Percentiles rank a stretch among this genome's conserved stretches.
These are phyloP conservation scores for Heliconius hermathena DNA, from an alignment of 1,140 invertebrate species.

Conservation along the genomic window DNA sequence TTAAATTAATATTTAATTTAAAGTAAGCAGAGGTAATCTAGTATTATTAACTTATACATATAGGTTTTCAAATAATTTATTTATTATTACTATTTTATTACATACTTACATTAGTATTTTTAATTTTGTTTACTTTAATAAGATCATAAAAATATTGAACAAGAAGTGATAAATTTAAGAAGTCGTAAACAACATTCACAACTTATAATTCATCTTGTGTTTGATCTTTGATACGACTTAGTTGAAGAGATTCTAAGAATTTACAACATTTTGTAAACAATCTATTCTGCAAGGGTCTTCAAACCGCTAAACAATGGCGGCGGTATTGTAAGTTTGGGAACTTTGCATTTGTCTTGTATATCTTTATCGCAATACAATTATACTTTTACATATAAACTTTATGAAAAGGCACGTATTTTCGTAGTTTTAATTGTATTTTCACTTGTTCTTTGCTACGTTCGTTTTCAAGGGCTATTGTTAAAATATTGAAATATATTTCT, in stretches of 20 bases:
- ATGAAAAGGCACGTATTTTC: constrained; percentile 19
- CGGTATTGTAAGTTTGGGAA: constrained; percentile 26
- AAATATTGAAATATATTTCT: background rate
- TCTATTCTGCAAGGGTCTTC: constrained; percentile 27
- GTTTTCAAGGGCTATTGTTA: background rate
- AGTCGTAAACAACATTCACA: constrained; percentile 17
- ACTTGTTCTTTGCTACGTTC: background rate
- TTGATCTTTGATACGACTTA: constrained; percentile 29
- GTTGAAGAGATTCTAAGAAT: constrained; percentile 27
- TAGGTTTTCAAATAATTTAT: too few species aligned
- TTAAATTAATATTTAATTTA: too few species aligned
- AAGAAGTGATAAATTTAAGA: background rate
- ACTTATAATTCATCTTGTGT: constrained; percentile 25
- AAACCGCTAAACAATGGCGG: constrained; percentile 23
- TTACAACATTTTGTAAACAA: constrained; percentile 30
- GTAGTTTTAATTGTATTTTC: constrained; percentile 28
- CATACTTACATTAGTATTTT: background rate
- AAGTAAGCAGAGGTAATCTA: too few species aligned
- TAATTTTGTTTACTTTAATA: constrained; percentile 11
- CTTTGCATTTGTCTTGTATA: constrained; percentile 22
- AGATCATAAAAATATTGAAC: background rate
- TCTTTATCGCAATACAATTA: constrained; percentile 26
- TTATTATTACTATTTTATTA: too few species aligned
- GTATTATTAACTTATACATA: too few species aligned
- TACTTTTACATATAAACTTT: constrained; percentile 29